Evolutionary conservation across 1,140 invertebrate species (phyloP), one percentile per base, ranked within the genome.

Genomic region (Mercenaria mercenaria): DNA sequence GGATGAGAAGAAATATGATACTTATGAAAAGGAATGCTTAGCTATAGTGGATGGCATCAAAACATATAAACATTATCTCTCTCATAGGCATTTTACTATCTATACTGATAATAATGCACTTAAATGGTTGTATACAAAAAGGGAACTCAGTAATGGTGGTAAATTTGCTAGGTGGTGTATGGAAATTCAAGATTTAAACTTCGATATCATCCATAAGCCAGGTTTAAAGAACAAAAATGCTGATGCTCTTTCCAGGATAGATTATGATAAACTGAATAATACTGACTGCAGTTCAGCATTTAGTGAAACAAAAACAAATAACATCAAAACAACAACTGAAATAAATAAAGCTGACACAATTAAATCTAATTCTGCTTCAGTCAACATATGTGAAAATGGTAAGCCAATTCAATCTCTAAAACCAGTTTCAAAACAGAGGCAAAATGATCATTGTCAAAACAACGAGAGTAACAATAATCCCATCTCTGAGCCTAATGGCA

Each of bases 41-140:
- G 91, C 83, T 81, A 50, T 92, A n/a, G 47, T 90, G 0, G 67
- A 72, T 23, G 87, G 87, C 1, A 74, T 92, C 18, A 87, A 69
- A 32, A 34, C 32, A 20, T 91, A 72, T 69, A 80, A 87, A 26
- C 87, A 83, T 18, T 92, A 86, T 72, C 61, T 92, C 20, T 52
- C 89, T 32, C 11, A 32, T 39, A 64, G 10, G 32, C 41, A 43
- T 20, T 92, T 92, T 47, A 84, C 18, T 6, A 29, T 92, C 11
- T 72, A 64, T n/a, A 92, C 88, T 41, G 91, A 92, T 72, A 89
- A 90, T 47, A 29, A 39, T 61, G 85, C 85, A n/a, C 47, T 92
- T 0, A 82, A 64, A 79, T 90, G 69, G 64, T 47, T 91, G 20
- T 74, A 34, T 18, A 50, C n/a, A 0, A 50, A 72, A 50, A 84